Evolutionary conservation across 53 echinoderm and acorn worm genomes (phyloP), one percentile per base, ranked within the genome.

Genomic region (Luidia sarsii): DNA sequence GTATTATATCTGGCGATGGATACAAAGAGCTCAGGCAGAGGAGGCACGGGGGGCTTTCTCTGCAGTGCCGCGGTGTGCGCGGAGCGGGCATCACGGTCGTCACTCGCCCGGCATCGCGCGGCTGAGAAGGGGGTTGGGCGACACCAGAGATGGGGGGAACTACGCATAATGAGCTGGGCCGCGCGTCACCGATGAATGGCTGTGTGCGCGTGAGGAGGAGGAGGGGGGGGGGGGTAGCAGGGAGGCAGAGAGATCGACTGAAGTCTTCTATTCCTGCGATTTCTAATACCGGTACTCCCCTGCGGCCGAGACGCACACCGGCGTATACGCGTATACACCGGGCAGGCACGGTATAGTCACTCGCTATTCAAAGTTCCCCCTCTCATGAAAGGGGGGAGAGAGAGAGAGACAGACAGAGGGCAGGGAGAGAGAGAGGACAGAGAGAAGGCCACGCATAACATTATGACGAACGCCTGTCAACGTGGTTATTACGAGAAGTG

Each of bases 11-110:
- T 20, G 31, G 46, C 18, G n/a, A 29, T 45, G 67, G 77, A 77
- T 77, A 77, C 77, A 77, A 77, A 77, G 77, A 59, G 43, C 75
- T n/a, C n/a, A n/a, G n/a, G n/a, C n/a, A n/a, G n/a, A n/a, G n/a
- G n/a, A n/a, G n/a, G n/a, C n/a, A n/a, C n/a, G n/a, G n/a, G n/a
- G n/a, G n/a, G n/a, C n/a, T n/a, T n/a, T n/a, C n/a, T n/a, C n/a
- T n/a, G n/a, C n/a, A n/a, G n/a, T n/a, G n/a, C n/a, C n/a, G n/a
- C n/a, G n/a, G n/a, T n/a, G n/a, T n/a, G n/a, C n/a, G n/a, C n/a
- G n/a, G n/a, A n/a, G n/a, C n/a, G n/a, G n/a, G n/a, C n/a, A n/a
- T n/a, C n/a, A n/a, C n/a, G n/a, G n/a, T n/a, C n/a, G n/a, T n/a
- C n/a, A n/a, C n/a, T n/a, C n/a, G n/a, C n/a, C n/a, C n/a, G n/a